phyloP scores from a whole-genome alignment of 2,888 invertebrate species.

The Apodemia duryi region DNA sequence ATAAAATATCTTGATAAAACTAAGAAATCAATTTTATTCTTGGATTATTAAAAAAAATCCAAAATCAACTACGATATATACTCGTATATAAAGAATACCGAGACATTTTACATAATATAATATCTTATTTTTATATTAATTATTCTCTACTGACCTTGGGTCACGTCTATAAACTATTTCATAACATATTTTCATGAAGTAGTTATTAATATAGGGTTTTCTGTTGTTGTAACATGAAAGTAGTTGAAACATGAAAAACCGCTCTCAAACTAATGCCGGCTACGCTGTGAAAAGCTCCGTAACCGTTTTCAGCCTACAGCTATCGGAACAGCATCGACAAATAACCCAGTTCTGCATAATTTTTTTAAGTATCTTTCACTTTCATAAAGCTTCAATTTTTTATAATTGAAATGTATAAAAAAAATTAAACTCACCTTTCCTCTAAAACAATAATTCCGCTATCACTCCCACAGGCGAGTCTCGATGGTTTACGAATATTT shows the following conservation, averaged over 20 bases:
- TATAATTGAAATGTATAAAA: neutral
- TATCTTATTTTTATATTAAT: neutral
- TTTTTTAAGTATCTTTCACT: conserved; percentile 5
- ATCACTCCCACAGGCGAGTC: conserved; percentile 49
- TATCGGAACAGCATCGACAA: conserved; percentile 20
- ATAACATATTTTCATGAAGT: neutral
- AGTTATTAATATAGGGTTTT: neutral
- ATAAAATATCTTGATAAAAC: too few species aligned
- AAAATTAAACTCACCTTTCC: conserved; percentile 55
- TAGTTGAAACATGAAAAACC: neutral
- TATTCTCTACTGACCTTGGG: neutral
- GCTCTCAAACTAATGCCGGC: conserved; percentile 24
- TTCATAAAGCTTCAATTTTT: conserved; percentile 1
- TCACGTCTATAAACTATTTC: neutral
- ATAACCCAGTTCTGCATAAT: conserved; percentile 8
- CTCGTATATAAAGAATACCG: too few species aligned
- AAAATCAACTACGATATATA: too few species aligned
- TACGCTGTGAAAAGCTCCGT: conserved; percentile 55
- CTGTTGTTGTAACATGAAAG: neutral
- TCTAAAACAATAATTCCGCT: conserved; percentile 50
- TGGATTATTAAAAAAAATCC: too few species aligned
- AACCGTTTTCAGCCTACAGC: conserved; percentile 51
- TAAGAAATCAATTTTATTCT: too few species aligned
- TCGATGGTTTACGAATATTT: conserved; percentile 42
- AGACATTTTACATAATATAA: neutral